Conservation (phyloP, 2,888 invertebrate genomes). For the Troides helena region DNA sequence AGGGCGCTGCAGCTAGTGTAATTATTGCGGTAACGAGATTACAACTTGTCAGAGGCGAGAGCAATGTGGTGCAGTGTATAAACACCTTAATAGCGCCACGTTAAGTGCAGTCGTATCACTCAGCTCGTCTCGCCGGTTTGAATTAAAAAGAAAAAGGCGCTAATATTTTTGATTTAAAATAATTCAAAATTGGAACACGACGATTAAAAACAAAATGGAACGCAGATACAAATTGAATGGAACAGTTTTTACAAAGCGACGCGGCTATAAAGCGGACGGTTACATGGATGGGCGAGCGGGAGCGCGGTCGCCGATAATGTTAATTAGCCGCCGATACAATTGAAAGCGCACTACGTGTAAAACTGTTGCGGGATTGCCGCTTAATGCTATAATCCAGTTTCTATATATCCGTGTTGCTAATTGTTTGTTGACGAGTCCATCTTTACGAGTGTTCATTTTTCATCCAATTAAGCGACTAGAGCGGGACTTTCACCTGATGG, state of each 20-base stretch:
- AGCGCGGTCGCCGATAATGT: constrained; percentile 23
- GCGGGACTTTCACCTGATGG: background rate
- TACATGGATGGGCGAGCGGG: constrained; percentile 6
- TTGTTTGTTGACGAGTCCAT: background rate
- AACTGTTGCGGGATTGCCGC: background rate
- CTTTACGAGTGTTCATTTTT: background rate
- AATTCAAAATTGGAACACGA: too few relatives aligned
- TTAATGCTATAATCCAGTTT: constrained; percentile 3
- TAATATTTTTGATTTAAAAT: too few relatives aligned
- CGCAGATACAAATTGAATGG: constrained; percentile 11
- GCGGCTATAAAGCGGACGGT: constrained; percentile 2
- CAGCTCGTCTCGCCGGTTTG: too few relatives aligned
- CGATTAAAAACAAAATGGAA: constrained; percentile 7
- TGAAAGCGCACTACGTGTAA: constrained; percentile 24
- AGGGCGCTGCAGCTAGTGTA: too few relatives aligned
- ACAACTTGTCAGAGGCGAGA: too few relatives aligned
- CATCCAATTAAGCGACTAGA: background rate
- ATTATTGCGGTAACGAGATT: too few relatives aligned
- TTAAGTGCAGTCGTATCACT: too few relatives aligned
- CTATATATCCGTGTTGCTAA: background rate
- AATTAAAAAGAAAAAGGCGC: too few relatives aligned
- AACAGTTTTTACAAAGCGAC: constrained; percentile 12
- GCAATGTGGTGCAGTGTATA: too few relatives aligned
- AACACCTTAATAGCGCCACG: too few relatives aligned
- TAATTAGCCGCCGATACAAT: constrained; percentile 27